Evolutionary conservation across 2,888 invertebrate genomes (phyloP), one percentile per base, ranked within the genome.

Genomic region (Cheilosia impressa): DNA sequence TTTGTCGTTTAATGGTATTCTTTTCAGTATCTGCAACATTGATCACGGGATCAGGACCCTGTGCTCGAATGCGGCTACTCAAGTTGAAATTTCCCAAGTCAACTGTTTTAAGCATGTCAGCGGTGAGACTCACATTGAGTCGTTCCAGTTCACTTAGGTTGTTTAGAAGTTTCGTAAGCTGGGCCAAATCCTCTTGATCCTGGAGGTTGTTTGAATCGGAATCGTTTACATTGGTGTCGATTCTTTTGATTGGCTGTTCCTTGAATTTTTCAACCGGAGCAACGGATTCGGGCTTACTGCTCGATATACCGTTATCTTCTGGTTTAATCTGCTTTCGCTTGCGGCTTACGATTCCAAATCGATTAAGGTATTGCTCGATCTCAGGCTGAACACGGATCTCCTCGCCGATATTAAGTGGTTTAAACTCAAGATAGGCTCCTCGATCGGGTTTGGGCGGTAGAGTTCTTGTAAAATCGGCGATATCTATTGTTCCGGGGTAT

Each of bases 1-100:
- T 90, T 89, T 94, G 93, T 17, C 94, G 90, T 91, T 93, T 94
- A 55, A 93, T 92, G 89, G 93, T 94, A 89, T 92, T 93, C 89
- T 93, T 94, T 88, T 1, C 65, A 52, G 88, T 88, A 79, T 92
- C 91, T 0, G 89, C 90, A 43, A 89, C 87, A 50, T 91, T 91
- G 45, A 90, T 90, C 2, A 93, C 83, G 1, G 93, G 93, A 90
- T 93, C 91, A 2, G 93, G 93, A 17, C 90, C 90, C 80, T 90
- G 88, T 89, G 91, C 52, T 90, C 88, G 89, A 88, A 93, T 55
- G 77, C 90, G 66, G 90, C 90, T 87, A 90, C 90, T 87, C 88
- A 91, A 87, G 87, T 92, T 85, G 91, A 88, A 87, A 89, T 91
- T 87, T 4, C 90, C 89, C 62, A 91, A 85, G 87, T 93, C 92